Base-by-base conservation (phyloP, 2,797 vertebrate genomes). In the Chrosomus eos region DNA sequence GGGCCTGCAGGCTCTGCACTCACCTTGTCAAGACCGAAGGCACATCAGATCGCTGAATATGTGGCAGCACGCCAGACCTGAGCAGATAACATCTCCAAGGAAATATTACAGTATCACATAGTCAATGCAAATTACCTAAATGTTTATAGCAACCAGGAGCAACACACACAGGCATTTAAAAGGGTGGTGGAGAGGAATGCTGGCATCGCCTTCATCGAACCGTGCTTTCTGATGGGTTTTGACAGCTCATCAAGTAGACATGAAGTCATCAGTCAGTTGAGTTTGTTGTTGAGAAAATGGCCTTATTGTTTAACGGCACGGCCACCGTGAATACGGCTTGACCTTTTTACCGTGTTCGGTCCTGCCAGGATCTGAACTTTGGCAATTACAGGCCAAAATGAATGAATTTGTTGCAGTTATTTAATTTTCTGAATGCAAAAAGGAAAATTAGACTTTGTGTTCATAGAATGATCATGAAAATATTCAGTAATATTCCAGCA, bases 81-180 rank as follows among this genome's bases (percentile, higher is more conserved):
- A 89, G 88, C 86, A 93, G 97, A 98, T 99, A 97, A 94, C 92
- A 98, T 99, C 96, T 96, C 91, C 91, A 95, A 96, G 96, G 95
- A 97, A 97, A 96, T 95, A 97, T 96, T 96, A 96, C 95, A 94
- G 93, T 95, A 95, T 95, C 95, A 94, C 96, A 96, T 95, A 93
- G 93, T 95, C 96, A 88, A 96, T 96, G 97, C 94, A 96, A 96
- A 97, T 96, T 33, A 78, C 86, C 93, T 77, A 89, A 31, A 84
- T 99, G 98, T 99, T 99, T 97, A 97, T 99, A 99, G 98, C 98
- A 99, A 99, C 97, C 87, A 92, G 93, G 87, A 91, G 95, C 96
- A 99, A 98, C 97, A 99, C 94, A 93, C 93, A 88, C 84, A 79
- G 93, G 91, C 91, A 90, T 89, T 90, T 92, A 85, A 91, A 83